Percentiles rank a stretch among this genome's conserved stretches.
Conservation (phyloP, 1,140 invertebrate genomes). For the Brachionus rotundiformis region DNA sequence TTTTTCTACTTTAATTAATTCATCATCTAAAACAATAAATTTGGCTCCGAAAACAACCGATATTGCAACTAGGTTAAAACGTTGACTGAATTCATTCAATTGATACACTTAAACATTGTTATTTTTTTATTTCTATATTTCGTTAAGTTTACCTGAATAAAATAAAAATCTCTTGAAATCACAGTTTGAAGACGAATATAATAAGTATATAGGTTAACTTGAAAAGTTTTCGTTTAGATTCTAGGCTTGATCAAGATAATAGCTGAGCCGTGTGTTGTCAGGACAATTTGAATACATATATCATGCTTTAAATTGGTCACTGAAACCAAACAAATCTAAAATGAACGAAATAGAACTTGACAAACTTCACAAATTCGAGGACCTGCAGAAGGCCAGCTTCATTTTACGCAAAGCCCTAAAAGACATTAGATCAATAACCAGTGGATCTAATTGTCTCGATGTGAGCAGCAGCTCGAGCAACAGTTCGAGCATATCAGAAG, state of each 20-base stretch:
- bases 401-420: constrained; percentile 30
- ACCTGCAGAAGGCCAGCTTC: constrained; percentile 30
- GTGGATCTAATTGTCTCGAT: background rate
- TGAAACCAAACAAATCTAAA: background rate
- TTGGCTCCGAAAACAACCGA: background rate
- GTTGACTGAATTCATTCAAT: background rate
- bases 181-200: constrained; percentile 12
- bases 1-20: constrained; percentile 24
- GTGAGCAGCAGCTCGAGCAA: constrained; percentile 36
- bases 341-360: constrained; percentile 34
- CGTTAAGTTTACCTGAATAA: background rate
- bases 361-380: constrained; percentile 14
- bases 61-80: constrained; percentile 3
- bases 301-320: background rate
- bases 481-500: background rate
- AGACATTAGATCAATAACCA: constrained; percentile 17
- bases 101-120: constrained; percentile 20
- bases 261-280: background rate
- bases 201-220: constrained; percentile 17
- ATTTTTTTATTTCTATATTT: background rate
- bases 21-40: background rate
- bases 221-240: background rate
- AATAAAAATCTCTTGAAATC: constrained; percentile 7
- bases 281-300: constrained; percentile 2
- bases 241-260: background rate